These are phyloP conservation scores for Calonectris borealis DNA, from an alignment of 2,113 vertebrate species.

Conservation along the genomic window DNA sequence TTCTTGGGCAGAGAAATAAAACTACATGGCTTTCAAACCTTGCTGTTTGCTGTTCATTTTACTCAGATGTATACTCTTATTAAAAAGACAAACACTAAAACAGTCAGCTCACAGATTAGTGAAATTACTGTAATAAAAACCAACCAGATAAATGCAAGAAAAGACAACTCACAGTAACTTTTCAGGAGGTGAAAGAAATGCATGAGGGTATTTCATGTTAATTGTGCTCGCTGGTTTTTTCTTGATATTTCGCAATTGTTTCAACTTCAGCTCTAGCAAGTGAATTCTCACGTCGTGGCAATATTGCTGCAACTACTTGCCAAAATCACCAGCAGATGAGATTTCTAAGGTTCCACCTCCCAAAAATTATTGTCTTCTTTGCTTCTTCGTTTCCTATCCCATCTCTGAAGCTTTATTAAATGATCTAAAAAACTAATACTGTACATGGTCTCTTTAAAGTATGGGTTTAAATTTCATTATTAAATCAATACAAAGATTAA, in stretches of 20 bases:
- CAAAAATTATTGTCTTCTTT: neutral
- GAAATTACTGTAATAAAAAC: neutral
- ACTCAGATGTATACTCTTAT: neutral
- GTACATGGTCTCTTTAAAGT: neutral
- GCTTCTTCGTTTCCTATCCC: neutral
- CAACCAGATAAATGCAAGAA: neutral
- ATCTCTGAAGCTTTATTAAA: neutral
- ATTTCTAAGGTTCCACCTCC: neutral
- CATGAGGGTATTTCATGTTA: neutral
- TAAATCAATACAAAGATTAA: neutral
- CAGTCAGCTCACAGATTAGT: neutral
- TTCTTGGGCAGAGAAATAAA: neutral
- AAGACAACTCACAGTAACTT: neutral
- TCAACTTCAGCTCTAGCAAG: neutral
- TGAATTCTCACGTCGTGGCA: neutral
- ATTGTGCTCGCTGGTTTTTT: neutral
- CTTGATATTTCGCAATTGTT: neutral
- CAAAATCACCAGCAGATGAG: neutral
- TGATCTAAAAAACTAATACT: neutral
- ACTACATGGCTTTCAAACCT: neutral
- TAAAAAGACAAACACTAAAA: neutral
- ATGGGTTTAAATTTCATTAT: neutral
- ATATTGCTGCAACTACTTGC: neutral
- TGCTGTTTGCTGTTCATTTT: neutral
- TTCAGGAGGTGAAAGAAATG: neutral